Evolutionary conservation across 2,888 invertebrate species (phyloP).

Genomic region (Dioctria linearis): DNA sequence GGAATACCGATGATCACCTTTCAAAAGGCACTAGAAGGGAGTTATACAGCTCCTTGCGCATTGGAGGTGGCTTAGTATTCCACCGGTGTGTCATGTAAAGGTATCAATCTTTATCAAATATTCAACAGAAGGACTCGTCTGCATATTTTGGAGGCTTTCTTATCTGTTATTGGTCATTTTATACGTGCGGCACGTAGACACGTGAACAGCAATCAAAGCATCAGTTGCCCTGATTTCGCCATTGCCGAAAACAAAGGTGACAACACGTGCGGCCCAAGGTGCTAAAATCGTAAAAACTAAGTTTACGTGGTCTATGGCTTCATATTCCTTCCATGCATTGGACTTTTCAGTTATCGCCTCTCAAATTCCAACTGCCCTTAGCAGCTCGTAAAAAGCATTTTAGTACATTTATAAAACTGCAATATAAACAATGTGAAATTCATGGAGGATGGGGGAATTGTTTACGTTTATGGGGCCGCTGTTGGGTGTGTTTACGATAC

Average conservation of each 20-base stretch:
- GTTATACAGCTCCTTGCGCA: not conserved
- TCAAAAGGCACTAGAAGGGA: not conserved
- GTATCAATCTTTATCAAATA: constrained; percentile 53
- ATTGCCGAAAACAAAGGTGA: not conserved
- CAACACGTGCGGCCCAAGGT: not conserved
- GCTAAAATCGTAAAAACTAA: constrained; percentile 1
- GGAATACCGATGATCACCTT: constrained; percentile 53
- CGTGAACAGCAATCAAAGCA: constrained; percentile 50
- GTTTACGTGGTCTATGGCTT: not conserved
- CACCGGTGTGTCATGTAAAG: constrained; percentile 45
- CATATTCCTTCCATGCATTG: not conserved
- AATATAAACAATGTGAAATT: not conserved
- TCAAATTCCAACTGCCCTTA: not conserved
- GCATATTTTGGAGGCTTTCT: constrained; percentile 41
- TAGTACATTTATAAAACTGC: not conserved
- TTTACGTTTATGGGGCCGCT: not conserved
- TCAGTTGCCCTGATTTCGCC: constrained; percentile 6
- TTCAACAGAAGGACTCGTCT: constrained; percentile 51
- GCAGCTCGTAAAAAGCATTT: not conserved
- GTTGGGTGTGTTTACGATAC: not conserved
- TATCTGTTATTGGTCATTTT: constrained; percentile 53
- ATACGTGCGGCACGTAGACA: constrained; percentile 46
- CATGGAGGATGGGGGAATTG: not conserved
- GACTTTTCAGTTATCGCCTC: not conserved
- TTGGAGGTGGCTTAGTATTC: constrained; percentile 39